phyloP scores from a whole-genome alignment of 2,113 vertebrate genomes.

The Toxotes jaculatrix region DNA sequence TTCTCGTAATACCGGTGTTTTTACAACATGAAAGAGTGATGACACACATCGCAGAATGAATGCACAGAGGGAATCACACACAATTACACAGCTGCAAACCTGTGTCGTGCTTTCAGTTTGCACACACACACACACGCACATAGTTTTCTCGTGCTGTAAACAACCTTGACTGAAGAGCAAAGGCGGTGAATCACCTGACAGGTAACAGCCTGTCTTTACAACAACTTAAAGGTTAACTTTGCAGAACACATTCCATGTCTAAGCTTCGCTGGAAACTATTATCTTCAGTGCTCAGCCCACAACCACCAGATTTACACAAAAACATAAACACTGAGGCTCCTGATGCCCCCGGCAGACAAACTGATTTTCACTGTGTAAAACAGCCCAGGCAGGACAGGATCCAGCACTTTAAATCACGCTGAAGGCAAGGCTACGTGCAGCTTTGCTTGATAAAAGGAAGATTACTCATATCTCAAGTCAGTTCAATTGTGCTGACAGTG shows the following conservation, averaged over 20 bases:
- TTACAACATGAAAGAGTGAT: conserved; percentile 55
- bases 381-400: not conserved
- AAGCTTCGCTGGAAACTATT: conserved; percentile 57
- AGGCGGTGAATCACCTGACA: conserved; percentile 63
- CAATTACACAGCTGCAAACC: conserved; percentile 32
- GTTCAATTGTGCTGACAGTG: conserved; percentile 46
- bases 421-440: conserved; percentile 1
- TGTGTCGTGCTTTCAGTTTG: not conserved
- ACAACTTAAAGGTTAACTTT: conserved; percentile 39
- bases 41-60: conserved; percentile 4
- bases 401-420: conserved; percentile 22
- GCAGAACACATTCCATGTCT: conserved; percentile 59
- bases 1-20: conserved; percentile 42
- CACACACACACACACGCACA: not conserved
- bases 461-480: conserved; percentile 27
- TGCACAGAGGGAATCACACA: not conserved
- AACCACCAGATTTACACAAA: conserved; percentile 43
- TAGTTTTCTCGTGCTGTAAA: conserved; percentile 22
- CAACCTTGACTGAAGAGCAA: conserved; percentile 41
- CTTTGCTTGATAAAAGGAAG: conserved; percentile 33
- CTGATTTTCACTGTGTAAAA: not conserved
- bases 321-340: conserved; percentile 42
- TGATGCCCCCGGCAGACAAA: conserved; percentile 18
- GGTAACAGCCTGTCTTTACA: conserved; percentile 63
- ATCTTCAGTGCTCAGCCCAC: conserved; percentile 45